Evolutionary conservation across 2,113 vertebrate species (phyloP).

Genomic region (Heterotilapia buettikoferi): DNA sequence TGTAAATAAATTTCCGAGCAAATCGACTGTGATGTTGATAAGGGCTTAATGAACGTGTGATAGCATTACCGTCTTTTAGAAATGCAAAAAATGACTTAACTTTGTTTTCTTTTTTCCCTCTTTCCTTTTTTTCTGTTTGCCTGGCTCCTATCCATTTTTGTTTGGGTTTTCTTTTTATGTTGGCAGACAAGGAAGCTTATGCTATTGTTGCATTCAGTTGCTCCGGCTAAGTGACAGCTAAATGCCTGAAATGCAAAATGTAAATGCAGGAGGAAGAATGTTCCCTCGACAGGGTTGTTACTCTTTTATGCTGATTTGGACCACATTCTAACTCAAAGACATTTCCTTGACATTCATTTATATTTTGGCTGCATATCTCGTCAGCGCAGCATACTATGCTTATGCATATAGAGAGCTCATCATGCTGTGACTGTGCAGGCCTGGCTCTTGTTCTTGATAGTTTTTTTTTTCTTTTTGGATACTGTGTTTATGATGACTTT

Average conservation of each 20-base stretch:
- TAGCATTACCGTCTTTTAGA: slow-evolving; percentile 12
- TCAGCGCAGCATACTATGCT: background rate
- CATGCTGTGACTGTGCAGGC: background rate
- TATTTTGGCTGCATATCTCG: background rate
- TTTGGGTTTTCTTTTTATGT: background rate
- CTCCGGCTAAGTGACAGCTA: slow-evolving; percentile 21
- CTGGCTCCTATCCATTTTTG: slow-evolving; percentile 17
- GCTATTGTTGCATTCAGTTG: slow-evolving; percentile 21
- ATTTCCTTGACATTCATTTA: slow-evolving; percentile 24
- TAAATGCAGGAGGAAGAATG: slow-evolving; percentile 8
- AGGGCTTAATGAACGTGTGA: slow-evolving; percentile 21
- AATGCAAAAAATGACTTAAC: background rate
- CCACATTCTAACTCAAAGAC: background rate
- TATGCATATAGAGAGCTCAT: slow-evolving; percentile 5
- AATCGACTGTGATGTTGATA: slow-evolving; percentile 12
- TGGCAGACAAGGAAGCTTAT: slow-evolving; percentile 10
- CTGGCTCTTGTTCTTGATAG: background rate
- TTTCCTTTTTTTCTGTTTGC: background rate
- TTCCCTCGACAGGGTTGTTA: slow-evolving; percentile 4
- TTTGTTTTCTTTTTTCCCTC: background rate
- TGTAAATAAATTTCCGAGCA: background rate
- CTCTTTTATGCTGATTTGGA: slow-evolving; percentile 39
- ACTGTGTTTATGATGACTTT: background rate
- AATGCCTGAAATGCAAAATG: slow-evolving; percentile 41
- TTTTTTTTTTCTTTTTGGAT: background rate